These are phyloP conservation scores for Phragmatobia fuliginosa DNA, from an alignment of 2,888 invertebrate genomes.

Conservation along the genomic window DNA sequence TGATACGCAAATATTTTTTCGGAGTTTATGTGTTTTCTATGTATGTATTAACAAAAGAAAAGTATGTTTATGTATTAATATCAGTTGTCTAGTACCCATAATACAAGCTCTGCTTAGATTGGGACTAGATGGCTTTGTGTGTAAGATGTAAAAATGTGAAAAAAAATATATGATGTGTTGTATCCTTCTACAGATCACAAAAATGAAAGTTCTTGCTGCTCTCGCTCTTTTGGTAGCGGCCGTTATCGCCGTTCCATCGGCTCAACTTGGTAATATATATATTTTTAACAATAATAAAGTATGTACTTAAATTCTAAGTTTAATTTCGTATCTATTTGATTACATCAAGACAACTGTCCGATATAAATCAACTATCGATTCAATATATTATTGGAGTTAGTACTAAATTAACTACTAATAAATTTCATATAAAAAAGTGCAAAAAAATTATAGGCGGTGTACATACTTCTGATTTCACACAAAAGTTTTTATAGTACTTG, in stretches of 20 bases:
- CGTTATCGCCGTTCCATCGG: slow-evolving; percentile 49
- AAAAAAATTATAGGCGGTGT: background rate
- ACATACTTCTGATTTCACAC: background rate
- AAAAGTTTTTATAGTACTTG: background rate
- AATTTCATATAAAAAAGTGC: background rate
- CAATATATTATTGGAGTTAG: background rate
- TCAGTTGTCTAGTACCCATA: no score
- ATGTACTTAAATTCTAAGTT: background rate
- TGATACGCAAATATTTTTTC: no score
- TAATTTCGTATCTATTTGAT: background rate
- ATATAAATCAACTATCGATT: no score
- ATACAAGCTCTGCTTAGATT: no score
- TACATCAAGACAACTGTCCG: background rate
- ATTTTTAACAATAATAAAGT: background rate
- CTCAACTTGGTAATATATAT: slow-evolving; percentile 24
- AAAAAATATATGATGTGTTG: background rate
- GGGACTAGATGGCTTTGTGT: no score
- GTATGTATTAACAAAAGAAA: no score
- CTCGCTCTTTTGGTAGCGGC: slow-evolving; percentile 58
- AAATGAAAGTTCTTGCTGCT: slow-evolving; percentile 60
- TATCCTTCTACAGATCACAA: slow-evolving; percentile 26
- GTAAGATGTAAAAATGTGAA: no score
- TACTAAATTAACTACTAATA: background rate
- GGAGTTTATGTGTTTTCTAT: no score
- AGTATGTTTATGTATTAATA: no score